Evolutionary conservation across 1,140 invertebrate species (phyloP).

Genomic region (Delia radicum): DNA sequence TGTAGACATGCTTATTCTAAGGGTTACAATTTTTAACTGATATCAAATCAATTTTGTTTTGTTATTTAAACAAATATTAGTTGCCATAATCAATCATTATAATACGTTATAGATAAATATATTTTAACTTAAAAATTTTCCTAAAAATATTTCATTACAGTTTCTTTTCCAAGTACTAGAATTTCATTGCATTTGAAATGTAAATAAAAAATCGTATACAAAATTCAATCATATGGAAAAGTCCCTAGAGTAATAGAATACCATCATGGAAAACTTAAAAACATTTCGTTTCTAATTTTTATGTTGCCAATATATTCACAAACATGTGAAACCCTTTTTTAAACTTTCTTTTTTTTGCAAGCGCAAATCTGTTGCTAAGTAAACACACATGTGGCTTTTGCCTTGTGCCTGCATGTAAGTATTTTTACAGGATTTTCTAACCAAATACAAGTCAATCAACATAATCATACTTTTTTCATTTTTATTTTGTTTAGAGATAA

Average conservation of each 20-base stretch:
- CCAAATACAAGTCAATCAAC: slow-evolving; percentile 23
- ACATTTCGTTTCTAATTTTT: neutral
- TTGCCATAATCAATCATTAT: slow-evolving; percentile 19
- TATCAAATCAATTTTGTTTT: neutral
- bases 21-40: neutral
- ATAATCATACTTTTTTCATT: slow-evolving; percentile 1
- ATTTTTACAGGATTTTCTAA: slow-evolving; percentile 15
- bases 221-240: neutral
- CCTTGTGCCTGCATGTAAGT: neutral
- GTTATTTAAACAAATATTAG: slow-evolving; percentile 13
- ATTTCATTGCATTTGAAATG: slow-evolving; percentile 1
- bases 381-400: slow-evolving; percentile 15
- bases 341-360: neutral
- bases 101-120: slow-evolving; percentile 8
- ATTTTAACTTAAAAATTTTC: neutral
- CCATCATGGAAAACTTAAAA: neutral
- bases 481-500: neutral
- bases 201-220: neutral
- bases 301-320: too few relatives aligned
- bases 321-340: slow-evolving; percentile 20
- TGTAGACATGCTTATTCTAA: neutral
- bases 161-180: neutral
- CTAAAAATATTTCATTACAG: neutral
- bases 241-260: neutral
- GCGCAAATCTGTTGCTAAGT: neutral